Conservation (phyloP, 2,888 invertebrate species). For the Ommatoiulus sabulosus region DNA sequence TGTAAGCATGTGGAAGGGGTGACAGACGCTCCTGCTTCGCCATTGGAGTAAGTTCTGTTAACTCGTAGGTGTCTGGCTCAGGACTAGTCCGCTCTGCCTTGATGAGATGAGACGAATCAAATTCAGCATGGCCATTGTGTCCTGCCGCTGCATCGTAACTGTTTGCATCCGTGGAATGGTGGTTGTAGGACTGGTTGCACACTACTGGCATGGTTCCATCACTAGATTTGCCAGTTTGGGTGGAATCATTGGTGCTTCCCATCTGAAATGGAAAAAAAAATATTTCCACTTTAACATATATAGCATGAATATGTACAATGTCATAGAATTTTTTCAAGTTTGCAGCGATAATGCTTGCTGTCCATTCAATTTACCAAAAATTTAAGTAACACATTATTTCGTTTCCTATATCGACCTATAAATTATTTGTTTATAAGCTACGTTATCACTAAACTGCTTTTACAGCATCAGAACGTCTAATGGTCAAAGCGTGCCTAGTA, state of each 20-base stretch:
- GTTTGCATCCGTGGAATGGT: constrained; percentile 51
- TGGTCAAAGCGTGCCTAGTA: too few species aligned
- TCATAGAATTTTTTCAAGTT: too few species aligned
- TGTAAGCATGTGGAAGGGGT: constrained; percentile 48
- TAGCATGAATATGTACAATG: not conserved
- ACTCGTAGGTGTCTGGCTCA: constrained; percentile 54
- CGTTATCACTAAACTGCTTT: too few species aligned
- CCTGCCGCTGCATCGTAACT: not conserved
- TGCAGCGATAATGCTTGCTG: too few species aligned
- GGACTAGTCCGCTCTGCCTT: constrained; percentile 53
- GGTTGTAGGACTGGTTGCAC: constrained; percentile 50
- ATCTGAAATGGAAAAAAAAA: constrained; percentile 18
- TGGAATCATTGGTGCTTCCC: constrained; percentile 40
- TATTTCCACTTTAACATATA: not conserved
- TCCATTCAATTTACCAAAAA: too few species aligned
- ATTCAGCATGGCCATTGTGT: constrained; percentile 44
- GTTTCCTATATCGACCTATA: too few species aligned
- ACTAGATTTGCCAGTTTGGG: constrained; percentile 45
- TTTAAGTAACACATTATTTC: too few species aligned
- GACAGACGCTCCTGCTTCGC: constrained; percentile 51
- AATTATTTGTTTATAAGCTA: too few species aligned
- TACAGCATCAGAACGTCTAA: too few species aligned
- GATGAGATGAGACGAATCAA: constrained; percentile 29
- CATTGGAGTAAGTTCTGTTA: constrained; percentile 54
- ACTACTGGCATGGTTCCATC: constrained; percentile 39